Conservation (phyloP, 2,113 vertebrate species). For the Brienomyrus longianalis region DNA sequence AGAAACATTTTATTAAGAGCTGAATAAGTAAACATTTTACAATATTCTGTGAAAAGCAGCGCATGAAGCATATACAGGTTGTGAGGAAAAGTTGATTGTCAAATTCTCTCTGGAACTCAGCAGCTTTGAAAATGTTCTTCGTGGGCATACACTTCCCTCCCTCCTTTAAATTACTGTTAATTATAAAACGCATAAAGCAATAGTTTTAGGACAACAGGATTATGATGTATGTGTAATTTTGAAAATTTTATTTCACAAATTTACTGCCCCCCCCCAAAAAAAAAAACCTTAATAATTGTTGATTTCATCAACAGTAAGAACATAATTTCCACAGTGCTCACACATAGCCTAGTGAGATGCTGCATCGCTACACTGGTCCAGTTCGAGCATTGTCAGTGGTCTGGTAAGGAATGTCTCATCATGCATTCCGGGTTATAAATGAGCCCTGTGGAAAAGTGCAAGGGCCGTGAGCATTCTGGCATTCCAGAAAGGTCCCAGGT, state of each 20-base stretch:
- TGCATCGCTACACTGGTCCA: neutral
- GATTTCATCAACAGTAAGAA: neutral
- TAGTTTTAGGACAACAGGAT: neutral
- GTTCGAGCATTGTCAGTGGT: neutral
- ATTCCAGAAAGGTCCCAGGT: neutral
- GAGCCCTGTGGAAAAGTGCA: neutral
- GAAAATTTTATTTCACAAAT: neutral
- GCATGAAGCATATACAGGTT: neutral
- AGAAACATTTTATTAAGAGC: neutral
- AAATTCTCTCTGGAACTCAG: neutral
- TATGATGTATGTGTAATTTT: neutral
- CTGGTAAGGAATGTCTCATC: neutral
- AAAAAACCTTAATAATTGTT: slow-evolving; percentile 1
- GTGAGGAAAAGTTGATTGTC: neutral
- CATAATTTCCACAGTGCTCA: neutral
- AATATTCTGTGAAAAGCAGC: neutral
- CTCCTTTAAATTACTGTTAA: neutral
- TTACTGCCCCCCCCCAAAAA: neutral
- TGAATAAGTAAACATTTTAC: neutral
- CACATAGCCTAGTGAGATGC: neutral
- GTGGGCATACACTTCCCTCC: neutral
- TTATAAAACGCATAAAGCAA: neutral
- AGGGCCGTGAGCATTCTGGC: neutral
- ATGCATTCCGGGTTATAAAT: neutral
- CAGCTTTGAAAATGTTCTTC: neutral